These are phyloP conservation scores for Polietes domitor DNA, from an alignment of 2,888 invertebrate species.

Conservation along the genomic window DNA sequence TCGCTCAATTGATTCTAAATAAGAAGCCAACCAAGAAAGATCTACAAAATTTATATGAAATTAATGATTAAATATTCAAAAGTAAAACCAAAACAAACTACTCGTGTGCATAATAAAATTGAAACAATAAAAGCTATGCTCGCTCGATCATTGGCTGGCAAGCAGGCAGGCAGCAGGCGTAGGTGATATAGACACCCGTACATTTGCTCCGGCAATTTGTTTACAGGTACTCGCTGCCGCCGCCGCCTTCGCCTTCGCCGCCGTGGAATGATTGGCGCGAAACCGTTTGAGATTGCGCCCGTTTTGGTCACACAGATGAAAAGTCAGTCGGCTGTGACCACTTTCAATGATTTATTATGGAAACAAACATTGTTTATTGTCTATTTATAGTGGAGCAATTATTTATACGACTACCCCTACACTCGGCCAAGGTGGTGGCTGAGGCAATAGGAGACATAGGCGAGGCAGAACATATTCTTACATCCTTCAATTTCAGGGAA, in stretches of 20 bases:
- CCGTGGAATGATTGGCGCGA: neutral
- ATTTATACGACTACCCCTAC: slow-evolving; percentile 36
- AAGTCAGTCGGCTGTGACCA: slow-evolving; percentile 32
- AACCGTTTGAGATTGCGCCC: neutral
- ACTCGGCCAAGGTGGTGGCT: too few relatives aligned
- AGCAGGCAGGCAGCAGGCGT: slow-evolving; percentile 44
- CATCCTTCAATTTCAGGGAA: too few relatives aligned
- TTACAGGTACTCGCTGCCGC: slow-evolving; percentile 57
- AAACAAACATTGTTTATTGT: slow-evolving; percentile 48
- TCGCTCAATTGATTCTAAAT: too few relatives aligned
- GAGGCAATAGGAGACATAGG: too few relatives aligned
- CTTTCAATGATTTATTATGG: slow-evolving; percentile 63
- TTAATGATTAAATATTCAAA: slow-evolving; percentile 28
- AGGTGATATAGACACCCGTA: slow-evolving; percentile 50
- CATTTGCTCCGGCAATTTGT: slow-evolving; percentile 46
- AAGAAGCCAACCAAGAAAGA: slow-evolving; percentile 1
- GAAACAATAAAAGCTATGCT: neutral
- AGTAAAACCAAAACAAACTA: neutral
- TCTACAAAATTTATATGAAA: slow-evolving; percentile 17
- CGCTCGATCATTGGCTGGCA: neutral
- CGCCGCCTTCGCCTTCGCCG: neutral
- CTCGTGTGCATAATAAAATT: neutral
- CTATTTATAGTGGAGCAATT: slow-evolving; percentile 25
- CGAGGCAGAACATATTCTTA: too few relatives aligned
- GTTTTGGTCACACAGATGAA: slow-evolving; percentile 42